phyloP scores from a whole-genome alignment of 92 coral and sea anemone genomes.

The Parazoanthus darwini region DNA sequence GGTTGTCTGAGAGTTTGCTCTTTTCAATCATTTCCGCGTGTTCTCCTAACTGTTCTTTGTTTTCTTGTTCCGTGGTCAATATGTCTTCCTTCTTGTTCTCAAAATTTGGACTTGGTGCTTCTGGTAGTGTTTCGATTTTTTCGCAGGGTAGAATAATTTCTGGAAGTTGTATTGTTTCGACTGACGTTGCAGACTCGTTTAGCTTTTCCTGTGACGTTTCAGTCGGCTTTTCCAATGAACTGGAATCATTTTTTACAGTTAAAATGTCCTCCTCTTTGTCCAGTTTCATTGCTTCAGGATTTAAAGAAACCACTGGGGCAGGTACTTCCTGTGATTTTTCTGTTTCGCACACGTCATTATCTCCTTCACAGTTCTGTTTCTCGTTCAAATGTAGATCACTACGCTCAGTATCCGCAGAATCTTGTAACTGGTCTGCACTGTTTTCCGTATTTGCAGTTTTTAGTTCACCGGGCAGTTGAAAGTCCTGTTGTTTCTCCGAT shows the following conservation, averaged over 20 bases:
- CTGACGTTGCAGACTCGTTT: neutral
- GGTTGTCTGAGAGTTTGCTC: neutral
- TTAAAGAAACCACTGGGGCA: neutral
- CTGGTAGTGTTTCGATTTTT: neutral
- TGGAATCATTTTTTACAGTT: neutral
- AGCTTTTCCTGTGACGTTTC: neutral
- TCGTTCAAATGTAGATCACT: neutral
- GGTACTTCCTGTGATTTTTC: neutral
- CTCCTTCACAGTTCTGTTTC: neutral
- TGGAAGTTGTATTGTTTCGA: neutral
- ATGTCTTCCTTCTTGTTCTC: neutral
- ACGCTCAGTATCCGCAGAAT: neutral
- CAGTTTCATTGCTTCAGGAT: neutral
- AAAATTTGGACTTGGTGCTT: neutral
- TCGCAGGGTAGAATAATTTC: conserved; percentile 17
- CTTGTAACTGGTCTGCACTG: neutral
- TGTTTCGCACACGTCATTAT: neutral
- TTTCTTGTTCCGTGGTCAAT: neutral
- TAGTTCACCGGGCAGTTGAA: neutral
- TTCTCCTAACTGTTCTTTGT: neutral
- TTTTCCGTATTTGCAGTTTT: neutral
- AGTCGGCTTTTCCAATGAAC: neutral
- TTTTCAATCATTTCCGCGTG: neutral
- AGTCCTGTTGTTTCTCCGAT: neutral
- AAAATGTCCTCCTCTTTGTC: neutral